Percentiles rank a stretch among this genome's conserved stretches.
Evolutionary conservation across 2,888 invertebrate genomes (phyloP).

Genomic region (Agonopterix subpropinquella): DNA sequence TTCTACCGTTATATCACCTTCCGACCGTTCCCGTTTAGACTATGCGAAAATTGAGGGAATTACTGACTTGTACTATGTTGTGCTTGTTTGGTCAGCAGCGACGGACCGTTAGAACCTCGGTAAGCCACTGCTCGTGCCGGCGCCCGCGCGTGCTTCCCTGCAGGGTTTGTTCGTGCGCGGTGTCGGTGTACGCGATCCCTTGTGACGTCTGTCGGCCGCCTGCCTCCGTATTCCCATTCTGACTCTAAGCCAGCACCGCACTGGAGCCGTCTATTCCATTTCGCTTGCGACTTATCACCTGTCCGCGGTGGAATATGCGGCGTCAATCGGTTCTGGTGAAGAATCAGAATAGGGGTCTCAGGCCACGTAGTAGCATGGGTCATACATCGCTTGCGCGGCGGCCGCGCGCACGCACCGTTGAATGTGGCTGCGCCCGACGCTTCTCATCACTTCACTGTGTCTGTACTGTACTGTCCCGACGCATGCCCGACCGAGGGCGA

Average conservation of each 20-base stretch:
- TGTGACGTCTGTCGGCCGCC: conserved; percentile 71
- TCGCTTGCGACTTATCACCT: conserved; percentile 13
- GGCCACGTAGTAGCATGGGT: conserved; percentile 71
- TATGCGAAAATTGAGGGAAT: conserved; percentile 60
- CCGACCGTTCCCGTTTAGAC: conserved; percentile 35
- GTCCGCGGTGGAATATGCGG: conserved; percentile 13
- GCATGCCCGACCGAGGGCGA: conserved; percentile 73
- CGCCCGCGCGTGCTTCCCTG: conserved; percentile 41
- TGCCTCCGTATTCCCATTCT: conserved; percentile 27
- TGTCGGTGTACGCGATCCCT: conserved; percentile 62
- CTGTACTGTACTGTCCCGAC: conserved; percentile 73
- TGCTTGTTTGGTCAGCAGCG: conserved; percentile 75
- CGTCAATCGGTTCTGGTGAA: conserved; percentile 14
- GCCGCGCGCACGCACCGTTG: conserved; percentile 72
- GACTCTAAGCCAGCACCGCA: conserved; percentile 14
- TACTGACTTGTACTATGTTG: conserved; percentile 72
- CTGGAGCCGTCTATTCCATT: conserved; percentile 7
- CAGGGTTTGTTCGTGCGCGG: conserved; percentile 56
- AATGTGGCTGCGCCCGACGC: conserved; percentile 75
- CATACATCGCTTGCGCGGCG: conserved; percentile 73
- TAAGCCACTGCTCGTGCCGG: conserved; percentile 63
- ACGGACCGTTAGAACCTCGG: conserved; percentile 74
- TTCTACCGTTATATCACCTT: conserved; percentile 28
- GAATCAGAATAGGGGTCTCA: conserved; percentile 27
- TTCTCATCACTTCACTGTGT: conserved; percentile 75